phyloP scores from a whole-genome alignment of 1,140 invertebrate genomes.

The Camponotus pennsylvanicus region DNA sequence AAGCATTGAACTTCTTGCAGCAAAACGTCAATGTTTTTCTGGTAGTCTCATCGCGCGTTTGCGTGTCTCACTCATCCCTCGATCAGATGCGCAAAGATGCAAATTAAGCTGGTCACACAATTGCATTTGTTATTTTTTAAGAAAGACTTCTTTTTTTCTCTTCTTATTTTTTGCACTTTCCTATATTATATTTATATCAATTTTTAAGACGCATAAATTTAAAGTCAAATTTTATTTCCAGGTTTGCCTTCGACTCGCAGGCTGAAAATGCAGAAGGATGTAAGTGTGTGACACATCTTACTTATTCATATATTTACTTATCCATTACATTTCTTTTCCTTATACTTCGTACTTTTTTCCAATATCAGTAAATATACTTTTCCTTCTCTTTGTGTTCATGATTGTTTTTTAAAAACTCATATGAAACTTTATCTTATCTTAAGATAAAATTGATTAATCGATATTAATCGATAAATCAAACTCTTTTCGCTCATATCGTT shows the following conservation, averaged over 20 bases:
- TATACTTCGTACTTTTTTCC: neutral
- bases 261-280: neutral
- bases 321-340: neutral
- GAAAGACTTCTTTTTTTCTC: neutral
- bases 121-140: neutral
- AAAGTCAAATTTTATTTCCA: neutral
- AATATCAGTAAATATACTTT: neutral
- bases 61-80: neutral
- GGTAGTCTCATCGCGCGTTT: neutral
- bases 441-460: neutral
- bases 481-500: neutral
- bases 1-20: slow-evolving; percentile 54
- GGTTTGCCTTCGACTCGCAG: neutral
- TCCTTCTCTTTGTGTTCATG: neutral
- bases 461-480: neutral
- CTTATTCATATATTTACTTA: neutral
- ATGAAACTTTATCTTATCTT: neutral
- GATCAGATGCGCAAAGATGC: slow-evolving; percentile 7
- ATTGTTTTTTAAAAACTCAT: neutral
- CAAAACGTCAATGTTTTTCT: slow-evolving; percentile 41
- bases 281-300: neutral
- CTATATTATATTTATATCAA: neutral
- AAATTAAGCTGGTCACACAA: neutral
- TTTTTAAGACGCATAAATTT: neutral
- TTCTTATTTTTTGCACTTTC: neutral